phyloP scores from a whole-genome alignment of 1,140 invertebrate species.

The Leguminivora glycinivorella region DNA sequence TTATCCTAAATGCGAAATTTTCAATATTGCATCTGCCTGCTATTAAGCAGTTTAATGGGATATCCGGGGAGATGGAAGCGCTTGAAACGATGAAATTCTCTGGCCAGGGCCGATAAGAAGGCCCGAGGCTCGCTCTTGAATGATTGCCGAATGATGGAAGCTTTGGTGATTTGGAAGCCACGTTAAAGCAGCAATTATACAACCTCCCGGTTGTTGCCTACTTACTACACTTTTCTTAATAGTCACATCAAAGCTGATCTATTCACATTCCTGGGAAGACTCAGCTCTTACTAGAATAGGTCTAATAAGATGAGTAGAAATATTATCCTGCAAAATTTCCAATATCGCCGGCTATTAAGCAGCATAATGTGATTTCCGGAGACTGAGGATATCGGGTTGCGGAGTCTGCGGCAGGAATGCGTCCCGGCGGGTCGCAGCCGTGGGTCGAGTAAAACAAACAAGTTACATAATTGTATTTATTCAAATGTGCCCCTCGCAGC shows the following conservation, averaged over 20 bases:
- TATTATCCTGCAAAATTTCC: neutral
- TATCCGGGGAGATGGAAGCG: neutral
- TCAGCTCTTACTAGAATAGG: too few relatives aligned
- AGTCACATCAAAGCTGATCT: too few relatives aligned
- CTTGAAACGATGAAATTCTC: neutral
- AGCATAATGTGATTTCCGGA: constrained; percentile 11
- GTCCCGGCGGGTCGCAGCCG: constrained; percentile 51
- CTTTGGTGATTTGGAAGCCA: too few relatives aligned
- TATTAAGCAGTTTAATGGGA: constrained; percentile 13
- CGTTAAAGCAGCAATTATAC: too few relatives aligned
- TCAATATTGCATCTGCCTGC: constrained; percentile 39
- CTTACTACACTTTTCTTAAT: too few relatives aligned
- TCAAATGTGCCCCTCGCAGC: constrained; percentile 64
- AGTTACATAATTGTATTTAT: constrained; percentile 76
- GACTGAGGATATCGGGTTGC: constrained; percentile 12
- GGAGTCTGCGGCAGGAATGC: constrained; percentile 41
- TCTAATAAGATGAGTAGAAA: neutral
- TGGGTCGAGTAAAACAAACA: constrained; percentile 71
- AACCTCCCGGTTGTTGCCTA: too few relatives aligned
- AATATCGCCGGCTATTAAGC: neutral
- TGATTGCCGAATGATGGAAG: too few relatives aligned
- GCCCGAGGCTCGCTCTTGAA: too few relatives aligned
- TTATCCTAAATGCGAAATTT: constrained; percentile 42
- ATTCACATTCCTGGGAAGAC: too few relatives aligned
- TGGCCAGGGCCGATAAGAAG: too few relatives aligned